phyloP scores from a whole-genome alignment of 2,888 invertebrate species.

The Conistra vaccinii region DNA sequence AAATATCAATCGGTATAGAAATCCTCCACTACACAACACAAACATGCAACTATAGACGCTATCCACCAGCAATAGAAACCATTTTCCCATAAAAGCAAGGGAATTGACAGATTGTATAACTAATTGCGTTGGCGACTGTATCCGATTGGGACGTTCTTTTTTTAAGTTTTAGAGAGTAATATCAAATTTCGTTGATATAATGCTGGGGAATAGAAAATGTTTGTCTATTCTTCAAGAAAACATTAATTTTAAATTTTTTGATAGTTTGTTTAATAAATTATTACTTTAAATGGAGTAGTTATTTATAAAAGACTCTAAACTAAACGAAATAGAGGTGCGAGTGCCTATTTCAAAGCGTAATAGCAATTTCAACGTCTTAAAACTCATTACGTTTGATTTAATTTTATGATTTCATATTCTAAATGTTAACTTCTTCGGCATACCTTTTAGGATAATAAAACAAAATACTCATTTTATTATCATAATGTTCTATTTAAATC shows the following conservation, averaged over 20 bases:
- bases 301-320: slow-evolving; percentile 32
- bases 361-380: slow-evolving; percentile 59
- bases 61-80: slow-evolving; percentile 32
- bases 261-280: slow-evolving; percentile 8
- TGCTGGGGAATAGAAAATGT: slow-evolving; percentile 26
- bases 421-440: slow-evolving; percentile 66
- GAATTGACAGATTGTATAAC: slow-evolving; percentile 66
- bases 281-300: slow-evolving; percentile 13
- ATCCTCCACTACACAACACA: slow-evolving; percentile 43
- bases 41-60: slow-evolving; percentile 53
- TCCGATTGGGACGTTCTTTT: slow-evolving; percentile 54
- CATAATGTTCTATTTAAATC: slow-evolving; percentile 55
- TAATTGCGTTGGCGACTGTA: slow-evolving; percentile 68
- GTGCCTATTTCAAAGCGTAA: slow-evolving; percentile 39
- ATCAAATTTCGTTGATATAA: slow-evolving; percentile 47
- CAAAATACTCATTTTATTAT: slow-evolving; percentile 63
- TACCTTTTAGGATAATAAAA: slow-evolving; percentile 63
- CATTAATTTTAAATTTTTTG: background rate
- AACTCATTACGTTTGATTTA: slow-evolving; percentile 63
- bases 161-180: slow-evolving; percentile 58
- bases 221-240: slow-evolving; percentile 9
- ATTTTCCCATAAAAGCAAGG: slow-evolving; percentile 24
- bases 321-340: slow-evolving; percentile 37
- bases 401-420: slow-evolving; percentile 67
- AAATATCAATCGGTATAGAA: slow-evolving; percentile 75